These are phyloP conservation scores for Oedothorax gibbosus DNA, from an alignment of 1,140 invertebrate species.

Conservation along the genomic window DNA sequence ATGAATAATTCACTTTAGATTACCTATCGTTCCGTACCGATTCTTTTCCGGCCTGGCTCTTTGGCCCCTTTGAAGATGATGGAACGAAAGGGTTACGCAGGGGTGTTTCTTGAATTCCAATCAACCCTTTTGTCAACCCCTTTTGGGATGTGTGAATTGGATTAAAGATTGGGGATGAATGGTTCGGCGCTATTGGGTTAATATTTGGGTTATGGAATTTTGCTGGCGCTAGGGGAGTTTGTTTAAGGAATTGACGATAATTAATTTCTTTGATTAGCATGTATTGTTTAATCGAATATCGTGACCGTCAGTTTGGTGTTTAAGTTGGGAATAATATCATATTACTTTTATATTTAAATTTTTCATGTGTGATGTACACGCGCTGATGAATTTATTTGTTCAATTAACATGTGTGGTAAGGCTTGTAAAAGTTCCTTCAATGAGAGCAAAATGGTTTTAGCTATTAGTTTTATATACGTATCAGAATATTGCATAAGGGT, in stretches of 20 bases:
- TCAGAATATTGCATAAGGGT: too few relatives aligned
- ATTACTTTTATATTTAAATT: too few relatives aligned
- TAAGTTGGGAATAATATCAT: too few relatives aligned
- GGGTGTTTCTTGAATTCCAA: slow-evolving; percentile 45
- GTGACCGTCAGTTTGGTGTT: not conserved
- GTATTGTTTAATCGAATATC: not conserved
- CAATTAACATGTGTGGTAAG: too few relatives aligned
- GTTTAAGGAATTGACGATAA: not conserved
- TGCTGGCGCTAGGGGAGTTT: not conserved
- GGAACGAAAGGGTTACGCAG: slow-evolving; percentile 27
- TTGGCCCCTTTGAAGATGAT: slow-evolving; percentile 19
- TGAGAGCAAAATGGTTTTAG: too few relatives aligned
- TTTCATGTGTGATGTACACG: too few relatives aligned
- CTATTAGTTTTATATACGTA: too few relatives aligned
- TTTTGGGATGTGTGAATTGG: not conserved
- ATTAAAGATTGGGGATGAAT: too few relatives aligned
- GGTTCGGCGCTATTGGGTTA: too few relatives aligned
- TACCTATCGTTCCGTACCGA: slow-evolving; percentile 7
- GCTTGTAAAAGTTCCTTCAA: too few relatives aligned
- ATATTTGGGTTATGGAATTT: not conserved
- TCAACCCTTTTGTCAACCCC: slow-evolving; percentile 1
- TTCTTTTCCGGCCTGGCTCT: not conserved
- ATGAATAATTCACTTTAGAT: slow-evolving; percentile 48
- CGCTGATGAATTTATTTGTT: too few relatives aligned
- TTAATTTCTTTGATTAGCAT: not conserved